Conservation (phyloP, 2,113 vertebrate species). For the Syngnathoides biaculeatus region DNA sequence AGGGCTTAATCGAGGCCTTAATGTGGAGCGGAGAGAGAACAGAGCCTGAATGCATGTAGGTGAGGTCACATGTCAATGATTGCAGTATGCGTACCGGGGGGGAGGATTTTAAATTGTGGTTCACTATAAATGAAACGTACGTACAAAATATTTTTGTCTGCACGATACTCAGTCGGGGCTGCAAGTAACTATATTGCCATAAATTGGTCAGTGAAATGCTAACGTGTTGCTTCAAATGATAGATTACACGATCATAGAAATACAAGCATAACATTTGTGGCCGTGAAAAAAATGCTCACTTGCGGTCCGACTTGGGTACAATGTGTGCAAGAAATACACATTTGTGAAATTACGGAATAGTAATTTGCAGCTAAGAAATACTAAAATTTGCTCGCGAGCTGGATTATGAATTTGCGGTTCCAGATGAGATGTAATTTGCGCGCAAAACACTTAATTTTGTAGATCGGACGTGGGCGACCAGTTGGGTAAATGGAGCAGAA, state of each 20-base stretch:
- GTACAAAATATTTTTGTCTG: not conserved
- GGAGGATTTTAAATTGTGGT: not conserved
- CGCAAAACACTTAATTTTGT: not conserved
- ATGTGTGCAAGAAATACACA: not conserved
- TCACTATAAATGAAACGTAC: not conserved
- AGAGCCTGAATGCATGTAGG: conserved; percentile 40
- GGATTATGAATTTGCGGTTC: too few relatives aligned
- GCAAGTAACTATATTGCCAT: too few relatives aligned
- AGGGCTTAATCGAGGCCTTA: conserved; percentile 68
- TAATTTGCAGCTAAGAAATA: not conserved
- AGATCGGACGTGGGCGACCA: not conserved
- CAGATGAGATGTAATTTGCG: too few relatives aligned
- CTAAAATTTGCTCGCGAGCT: not conserved
- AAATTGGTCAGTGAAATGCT: too few relatives aligned
- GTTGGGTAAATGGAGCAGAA: too few relatives aligned
- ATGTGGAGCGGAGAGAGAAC: conserved; percentile 40
- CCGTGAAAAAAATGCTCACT: not conserved
- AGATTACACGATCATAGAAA: too few relatives aligned
- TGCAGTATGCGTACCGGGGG: conserved; percentile 14
- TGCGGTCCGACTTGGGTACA: too few relatives aligned
- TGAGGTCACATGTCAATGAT: conserved; percentile 35
- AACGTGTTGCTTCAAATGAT: too few relatives aligned
- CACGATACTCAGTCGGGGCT: too few relatives aligned
- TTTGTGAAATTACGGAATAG: not conserved
- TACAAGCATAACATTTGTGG: not conserved